Percentiles rank a stretch among this genome's conserved stretches.
Evolutionary conservation across 2,888 invertebrate genomes (phyloP).

Genomic region (Diploptera punctata): DNA sequence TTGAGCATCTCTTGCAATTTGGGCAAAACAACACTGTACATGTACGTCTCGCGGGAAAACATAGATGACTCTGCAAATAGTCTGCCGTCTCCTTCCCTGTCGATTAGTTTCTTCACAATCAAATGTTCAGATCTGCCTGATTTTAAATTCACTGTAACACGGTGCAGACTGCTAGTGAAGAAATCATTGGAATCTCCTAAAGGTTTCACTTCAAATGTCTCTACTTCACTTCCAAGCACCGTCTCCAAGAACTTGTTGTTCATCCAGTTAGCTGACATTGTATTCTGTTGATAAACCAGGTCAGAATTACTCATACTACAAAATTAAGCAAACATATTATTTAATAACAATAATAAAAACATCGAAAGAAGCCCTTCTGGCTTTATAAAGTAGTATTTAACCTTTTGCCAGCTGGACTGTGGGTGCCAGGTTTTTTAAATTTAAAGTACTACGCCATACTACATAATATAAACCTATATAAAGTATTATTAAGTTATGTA

Average conservation of each 20-base stretch:
- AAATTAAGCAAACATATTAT: too few relatives aligned
- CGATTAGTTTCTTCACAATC: background rate
- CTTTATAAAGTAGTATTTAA: too few relatives aligned
- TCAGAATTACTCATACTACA: too few relatives aligned
- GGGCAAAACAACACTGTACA: background rate
- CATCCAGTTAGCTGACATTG: background rate
- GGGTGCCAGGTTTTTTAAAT: too few relatives aligned
- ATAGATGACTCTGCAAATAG: background rate
- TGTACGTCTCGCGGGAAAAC: background rate
- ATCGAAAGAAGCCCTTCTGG: too few relatives aligned
- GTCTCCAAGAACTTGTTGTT: background rate
- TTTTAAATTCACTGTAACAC: background rate
- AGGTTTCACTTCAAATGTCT: background rate
- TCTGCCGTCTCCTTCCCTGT: background rate
- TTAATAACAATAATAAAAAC: too few relatives aligned
- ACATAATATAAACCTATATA: too few relatives aligned
- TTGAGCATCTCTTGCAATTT: background rate
- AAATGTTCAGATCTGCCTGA: background rate
- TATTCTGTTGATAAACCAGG: too few relatives aligned
- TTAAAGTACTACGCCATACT: too few relatives aligned
- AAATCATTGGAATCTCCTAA: background rate
- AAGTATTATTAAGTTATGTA: too few relatives aligned
- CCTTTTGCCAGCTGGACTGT: too few relatives aligned
- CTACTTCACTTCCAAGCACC: background rate
- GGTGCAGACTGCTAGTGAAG: background rate